Percentiles rank a stretch among this genome's conserved stretches.
phyloP scores from a whole-genome alignment of 2,888 invertebrate species.

The Eretmocerus hayati region DNA sequence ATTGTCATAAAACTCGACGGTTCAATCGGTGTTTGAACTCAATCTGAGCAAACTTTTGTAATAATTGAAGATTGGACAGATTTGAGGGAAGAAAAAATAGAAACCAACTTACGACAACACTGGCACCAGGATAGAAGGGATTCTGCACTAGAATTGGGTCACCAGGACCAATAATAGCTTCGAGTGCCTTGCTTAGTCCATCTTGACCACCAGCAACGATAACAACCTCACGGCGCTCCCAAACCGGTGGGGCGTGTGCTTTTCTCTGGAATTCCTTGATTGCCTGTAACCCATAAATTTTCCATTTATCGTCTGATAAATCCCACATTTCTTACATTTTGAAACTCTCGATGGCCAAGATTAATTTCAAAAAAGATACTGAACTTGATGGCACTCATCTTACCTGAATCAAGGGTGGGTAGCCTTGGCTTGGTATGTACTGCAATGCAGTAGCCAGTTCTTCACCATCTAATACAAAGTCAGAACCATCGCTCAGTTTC shows the following conservation, averaged over 20 bases:
- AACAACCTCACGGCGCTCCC: slow-evolving; percentile 56
- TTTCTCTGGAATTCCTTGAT: slow-evolving; percentile 58
- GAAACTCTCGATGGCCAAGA: no score
- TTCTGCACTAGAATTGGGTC: slow-evolving; percentile 65
- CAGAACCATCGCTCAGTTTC: slow-evolving; percentile 52
- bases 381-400: no score
- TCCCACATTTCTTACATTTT: background rate
- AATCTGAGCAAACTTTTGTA: no score
- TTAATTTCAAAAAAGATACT: background rate
- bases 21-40: no score
- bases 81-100: background rate
- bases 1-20: no score
- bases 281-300: slow-evolving; percentile 36
- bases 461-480: slow-evolving; percentile 52
- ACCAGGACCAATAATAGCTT: slow-evolving; percentile 62
- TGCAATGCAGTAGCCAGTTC: slow-evolving; percentile 63
- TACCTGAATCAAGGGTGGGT: slow-evolving; percentile 40
- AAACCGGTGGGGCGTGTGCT: slow-evolving; percentile 60
- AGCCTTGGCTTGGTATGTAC: slow-evolving; percentile 71
- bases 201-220: slow-evolving; percentile 73
- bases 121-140: slow-evolving; percentile 65
- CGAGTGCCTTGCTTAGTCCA: slow-evolving; percentile 67
- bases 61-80: background rate
- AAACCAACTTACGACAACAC: slow-evolving; percentile 55
- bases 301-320: background rate